Evolutionary conservation across 1,140 invertebrate species (phyloP).

Genomic region (Spodoptera litura): DNA sequence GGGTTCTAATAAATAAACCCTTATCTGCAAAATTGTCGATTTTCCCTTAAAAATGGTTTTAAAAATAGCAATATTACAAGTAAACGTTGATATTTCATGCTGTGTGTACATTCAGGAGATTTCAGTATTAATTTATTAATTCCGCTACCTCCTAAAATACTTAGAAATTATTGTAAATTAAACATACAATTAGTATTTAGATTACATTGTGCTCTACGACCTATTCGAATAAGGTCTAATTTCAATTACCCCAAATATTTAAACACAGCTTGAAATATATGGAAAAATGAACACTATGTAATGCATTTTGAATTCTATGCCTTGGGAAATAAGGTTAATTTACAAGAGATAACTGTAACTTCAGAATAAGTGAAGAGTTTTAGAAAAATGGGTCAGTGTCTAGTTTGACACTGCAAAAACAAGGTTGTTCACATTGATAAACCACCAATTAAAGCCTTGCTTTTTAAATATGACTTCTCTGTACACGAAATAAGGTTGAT

Average conservation of each 20-base stretch:
- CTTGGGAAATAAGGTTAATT: no score
- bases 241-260: not conserved
- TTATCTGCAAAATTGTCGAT: no score
- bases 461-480: not conserved
- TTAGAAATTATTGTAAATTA: slow-evolving; percentile 21
- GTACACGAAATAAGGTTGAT: not conserved
- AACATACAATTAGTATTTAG: slow-evolving; percentile 20
- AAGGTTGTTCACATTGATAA: no score
- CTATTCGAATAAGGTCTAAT: not conserved
- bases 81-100: slow-evolving; percentile 5
- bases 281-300: not conserved
- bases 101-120: not conserved
- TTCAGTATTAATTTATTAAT: not conserved
- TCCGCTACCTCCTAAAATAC: slow-evolving; percentile 5
- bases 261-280: slow-evolving; percentile 16
- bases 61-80: no score
- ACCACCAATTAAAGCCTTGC: not conserved
- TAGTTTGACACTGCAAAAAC: no score
- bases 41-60: no score
- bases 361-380: slow-evolving; percentile 8
- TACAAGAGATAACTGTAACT: not conserved
- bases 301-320: slow-evolving; percentile 1
- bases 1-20: no score
- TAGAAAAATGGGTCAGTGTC: not conserved
- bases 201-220: slow-evolving; percentile 22